Evolutionary conservation across 2,797 vertebrate genomes (phyloP).

Genomic region (Tachyglossus aculeatus): DNA sequence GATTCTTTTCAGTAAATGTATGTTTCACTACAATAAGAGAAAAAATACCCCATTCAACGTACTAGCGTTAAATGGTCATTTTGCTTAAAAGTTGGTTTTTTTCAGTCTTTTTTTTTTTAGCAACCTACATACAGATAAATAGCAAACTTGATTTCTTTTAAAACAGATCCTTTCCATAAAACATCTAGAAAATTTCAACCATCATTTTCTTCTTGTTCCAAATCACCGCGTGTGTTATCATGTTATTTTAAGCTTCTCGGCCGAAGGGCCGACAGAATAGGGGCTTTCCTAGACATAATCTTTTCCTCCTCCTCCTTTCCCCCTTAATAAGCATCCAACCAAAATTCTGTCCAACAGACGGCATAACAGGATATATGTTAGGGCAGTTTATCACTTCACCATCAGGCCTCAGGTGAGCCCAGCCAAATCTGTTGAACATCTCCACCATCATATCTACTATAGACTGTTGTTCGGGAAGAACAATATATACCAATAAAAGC

Average conservation of each 20-base stretch:
- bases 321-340: constrained; percentile 52
- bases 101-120: too few relatives aligned
- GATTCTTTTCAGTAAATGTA: constrained; percentile 76
- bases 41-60: constrained; percentile 81
- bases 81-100: constrained; percentile 79
- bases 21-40: too few relatives aligned
- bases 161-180: constrained; percentile 76
- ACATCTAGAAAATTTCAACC: constrained; percentile 73
- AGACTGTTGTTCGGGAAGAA: constrained; percentile 77
- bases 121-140: constrained; percentile 82
- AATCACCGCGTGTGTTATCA: constrained; percentile 44
- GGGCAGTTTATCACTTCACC: constrained; percentile 60
- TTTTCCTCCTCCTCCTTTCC: constrained; percentile 38
- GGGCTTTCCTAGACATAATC: constrained; percentile 58
- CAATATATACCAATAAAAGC: constrained; percentile 75
- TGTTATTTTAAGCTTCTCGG: constrained; percentile 56
- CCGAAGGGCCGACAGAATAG: constrained; percentile 65
- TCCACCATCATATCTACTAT: constrained; percentile 73
- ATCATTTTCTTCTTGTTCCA: constrained; percentile 63
- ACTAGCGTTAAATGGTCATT: constrained; percentile 80
- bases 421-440: constrained; percentile 72
- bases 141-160: constrained; percentile 77
- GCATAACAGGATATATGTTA: constrained; percentile 66
- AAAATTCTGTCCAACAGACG: constrained; percentile 74
- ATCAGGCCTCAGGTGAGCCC: constrained; percentile 61